These are phyloP conservation scores for Cyrtorhinus lividipennis DNA, from an alignment of 1,140 invertebrate genomes.

Conservation along the genomic window DNA sequence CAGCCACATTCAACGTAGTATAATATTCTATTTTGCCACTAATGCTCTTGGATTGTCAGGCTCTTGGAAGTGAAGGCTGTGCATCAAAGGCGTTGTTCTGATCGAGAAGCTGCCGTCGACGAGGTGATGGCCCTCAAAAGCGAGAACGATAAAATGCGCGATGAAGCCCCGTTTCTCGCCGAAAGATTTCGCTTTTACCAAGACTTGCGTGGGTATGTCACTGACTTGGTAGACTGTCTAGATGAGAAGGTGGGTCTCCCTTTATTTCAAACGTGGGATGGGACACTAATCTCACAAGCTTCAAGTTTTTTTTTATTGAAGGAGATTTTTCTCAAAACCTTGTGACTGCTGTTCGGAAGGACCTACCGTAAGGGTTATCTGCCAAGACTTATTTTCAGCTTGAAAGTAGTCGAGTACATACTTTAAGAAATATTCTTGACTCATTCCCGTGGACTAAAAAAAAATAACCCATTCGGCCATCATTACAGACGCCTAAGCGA, in stretches of 20 bases:
- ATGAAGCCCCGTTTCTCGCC: slow-evolving; percentile 49
- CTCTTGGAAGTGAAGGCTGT: slow-evolving; percentile 42
- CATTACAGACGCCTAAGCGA: too few species aligned
- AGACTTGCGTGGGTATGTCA: slow-evolving; percentile 88
- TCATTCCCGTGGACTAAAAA: too few species aligned
- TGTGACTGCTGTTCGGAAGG: too few species aligned
- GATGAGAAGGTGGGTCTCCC: slow-evolving; percentile 64
- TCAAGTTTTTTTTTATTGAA: not conserved
- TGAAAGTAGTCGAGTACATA: too few species aligned
- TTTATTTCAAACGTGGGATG: slow-evolving; percentile 1
- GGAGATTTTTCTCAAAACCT: too few species aligned
- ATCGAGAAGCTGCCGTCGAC: slow-evolving; percentile 36
- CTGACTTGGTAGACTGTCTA: slow-evolving; percentile 91
- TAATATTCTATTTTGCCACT: too few species aligned
- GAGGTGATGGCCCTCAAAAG: slow-evolving; percentile 45
- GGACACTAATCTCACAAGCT: not conserved
- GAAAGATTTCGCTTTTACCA: slow-evolving; percentile 82
- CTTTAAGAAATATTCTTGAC: too few species aligned
- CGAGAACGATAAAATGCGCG: slow-evolving; percentile 43
- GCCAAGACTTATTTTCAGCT: too few species aligned
- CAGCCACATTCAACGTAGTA: too few species aligned
- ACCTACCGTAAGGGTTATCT: too few species aligned
- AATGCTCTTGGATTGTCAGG: slow-evolving; percentile 36
- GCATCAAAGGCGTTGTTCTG: slow-evolving; percentile 37
- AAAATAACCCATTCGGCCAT: too few species aligned